Percentiles rank a stretch among this genome's conserved stretches.
phyloP scores from a whole-genome alignment of 92 coral and sea anemone species.

The Epizoanthus illoricatus region DNA sequence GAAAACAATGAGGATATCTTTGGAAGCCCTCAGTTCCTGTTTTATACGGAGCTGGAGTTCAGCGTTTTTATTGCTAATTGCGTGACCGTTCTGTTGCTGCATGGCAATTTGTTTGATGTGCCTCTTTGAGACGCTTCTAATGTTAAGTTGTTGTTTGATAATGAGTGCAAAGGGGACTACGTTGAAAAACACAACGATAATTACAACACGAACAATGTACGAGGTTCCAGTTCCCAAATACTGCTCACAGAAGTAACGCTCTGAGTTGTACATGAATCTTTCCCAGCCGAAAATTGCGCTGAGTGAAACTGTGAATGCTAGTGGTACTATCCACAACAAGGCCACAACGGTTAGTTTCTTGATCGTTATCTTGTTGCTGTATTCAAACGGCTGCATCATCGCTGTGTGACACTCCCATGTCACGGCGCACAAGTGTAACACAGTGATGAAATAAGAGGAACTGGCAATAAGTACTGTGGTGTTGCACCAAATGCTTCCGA shows the following conservation, averaged over 20 bases:
- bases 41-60: no score
- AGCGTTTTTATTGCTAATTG: no score
- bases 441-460: not conserved
- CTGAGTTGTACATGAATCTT: not conserved
- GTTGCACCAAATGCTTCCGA: not conserved
- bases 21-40: no score
- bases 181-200: no score
- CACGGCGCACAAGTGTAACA: not conserved
- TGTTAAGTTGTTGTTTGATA: no score
- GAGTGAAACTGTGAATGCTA: not conserved
- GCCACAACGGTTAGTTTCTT: not conserved
- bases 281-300: not conserved
- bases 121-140: no score
- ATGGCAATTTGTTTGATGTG: no score
- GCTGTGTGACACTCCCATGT: conserved; percentile 11
- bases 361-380: not conserved
- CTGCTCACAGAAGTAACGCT: not conserved
- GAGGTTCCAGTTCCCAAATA: no score
- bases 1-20: no score
- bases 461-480: not conserved
- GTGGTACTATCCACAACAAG: not conserved
- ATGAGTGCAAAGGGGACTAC: no score
- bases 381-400: not conserved
- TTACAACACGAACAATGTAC: no score
- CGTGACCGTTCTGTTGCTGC: no score